Evolutionary conservation across 2,888 invertebrate species (phyloP), one percentile per base, ranked within the genome.

Genomic region (Ormyrus thymus): DNA sequence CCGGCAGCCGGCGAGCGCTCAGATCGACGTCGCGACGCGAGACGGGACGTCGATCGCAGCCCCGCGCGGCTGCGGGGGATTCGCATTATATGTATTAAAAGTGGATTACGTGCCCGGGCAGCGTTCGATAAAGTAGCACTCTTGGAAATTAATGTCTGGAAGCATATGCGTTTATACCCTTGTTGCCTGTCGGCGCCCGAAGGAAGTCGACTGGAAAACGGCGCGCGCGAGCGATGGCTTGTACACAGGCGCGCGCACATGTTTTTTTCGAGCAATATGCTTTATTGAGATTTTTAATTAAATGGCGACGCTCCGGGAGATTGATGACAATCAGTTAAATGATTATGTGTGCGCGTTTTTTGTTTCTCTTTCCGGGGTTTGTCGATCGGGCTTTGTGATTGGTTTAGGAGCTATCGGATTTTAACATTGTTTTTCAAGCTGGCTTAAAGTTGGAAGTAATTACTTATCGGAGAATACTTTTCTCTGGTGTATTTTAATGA

Each of bases 51-150:
- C 29, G 29, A 29, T 29, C 29, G 29, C 29, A 3, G 29, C 29
- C 29, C 15, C 71, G 46, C 74, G 72, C 48, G 76, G 64, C 29
- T 66, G 76, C 43, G 61, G 53, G 50, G 51, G 70, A 79, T 78
- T 74, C 78, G 29, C 29, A 29, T 29, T 29, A 29, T 75, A 81
- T 77, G 75, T 74, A 76, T 74, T 77, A 78, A 77, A 61, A 81
- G 76, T 78, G 70, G 82, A 82, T 84, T 84, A 83, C 82, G 66
- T 64, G 72, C 29, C 29, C 29, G 29, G 64, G 71, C 80, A 78
- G 71, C 66, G 78, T 78, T 82, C 82, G 77, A 74, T 79, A 79
- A 82, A 77, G 79, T 69, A 65, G 79, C 79, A 79, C 81, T 81
- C 79, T 77, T 79, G 77, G 66, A 81, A 79, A 81, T 79, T 73